phyloP scores from a whole-genome alignment of 2,113 vertebrate genomes.

The Ctenomys sociabilis region DNA sequence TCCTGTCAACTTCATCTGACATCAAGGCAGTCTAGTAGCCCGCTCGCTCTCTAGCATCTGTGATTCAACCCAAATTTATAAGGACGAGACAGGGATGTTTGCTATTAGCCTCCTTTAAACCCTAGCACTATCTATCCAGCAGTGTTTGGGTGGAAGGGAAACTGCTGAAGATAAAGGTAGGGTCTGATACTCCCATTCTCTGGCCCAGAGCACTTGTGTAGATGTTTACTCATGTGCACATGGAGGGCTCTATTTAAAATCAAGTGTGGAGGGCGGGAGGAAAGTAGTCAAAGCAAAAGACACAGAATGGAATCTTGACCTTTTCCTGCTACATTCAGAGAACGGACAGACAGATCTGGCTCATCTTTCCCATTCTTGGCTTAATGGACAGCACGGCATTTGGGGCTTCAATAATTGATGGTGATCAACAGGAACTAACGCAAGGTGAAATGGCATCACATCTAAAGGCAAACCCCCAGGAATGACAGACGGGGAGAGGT shows the following conservation, averaged over 20 bases:
- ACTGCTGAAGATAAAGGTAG: neutral
- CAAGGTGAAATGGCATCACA: conserved; percentile 70
- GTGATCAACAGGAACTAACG: conserved; percentile 56
- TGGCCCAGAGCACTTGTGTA: neutral
- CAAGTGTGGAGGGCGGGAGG: too few species aligned
- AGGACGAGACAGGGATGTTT: neutral
- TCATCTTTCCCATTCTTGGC: conserved; percentile 18
- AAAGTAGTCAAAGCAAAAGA: neutral
- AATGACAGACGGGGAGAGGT: conserved; percentile 64
- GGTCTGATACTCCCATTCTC: neutral
- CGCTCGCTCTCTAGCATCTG: neutral
- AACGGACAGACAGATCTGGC: conserved; percentile 29
- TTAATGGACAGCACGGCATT: conserved; percentile 67
- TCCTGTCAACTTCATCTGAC: neutral
- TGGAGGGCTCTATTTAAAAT: neutral
- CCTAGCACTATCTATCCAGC: neutral
- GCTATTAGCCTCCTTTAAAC: neutral
- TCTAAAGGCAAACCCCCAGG: conserved; percentile 60
- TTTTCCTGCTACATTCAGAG: neutral
- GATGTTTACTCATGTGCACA: neutral
- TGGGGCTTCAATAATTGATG: conserved; percentile 77
- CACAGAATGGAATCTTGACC: neutral
- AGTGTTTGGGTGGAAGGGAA: neutral
- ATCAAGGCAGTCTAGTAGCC: neutral
- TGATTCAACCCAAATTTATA: neutral